Evolutionary conservation across 2,797 vertebrate genomes (phyloP), one percentile per base, ranked within the genome.

Genomic region (Buphagus erythrorhynchus): DNA sequence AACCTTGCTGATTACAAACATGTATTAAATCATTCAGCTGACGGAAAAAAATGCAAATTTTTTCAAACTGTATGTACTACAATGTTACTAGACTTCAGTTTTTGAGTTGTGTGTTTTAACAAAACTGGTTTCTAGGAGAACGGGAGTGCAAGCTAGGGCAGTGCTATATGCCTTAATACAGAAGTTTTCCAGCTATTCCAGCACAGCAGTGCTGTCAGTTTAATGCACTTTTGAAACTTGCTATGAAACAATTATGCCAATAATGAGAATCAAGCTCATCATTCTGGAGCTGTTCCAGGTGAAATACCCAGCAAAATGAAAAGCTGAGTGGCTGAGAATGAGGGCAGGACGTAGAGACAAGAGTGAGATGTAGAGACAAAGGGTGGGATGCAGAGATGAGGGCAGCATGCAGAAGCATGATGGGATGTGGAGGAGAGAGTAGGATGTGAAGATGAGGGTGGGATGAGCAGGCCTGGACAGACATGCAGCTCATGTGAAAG

Each of bases 1-100:
- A 71, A 17, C 31, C 76, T 91, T 94, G 40, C 61, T 94, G 62
- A 92, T 84, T 73, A 96, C 95, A 97, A 88, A 65, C 29, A 58
- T 69, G 68, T 88, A 88, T 80, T 94, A 79, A 88, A 65, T 77
- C 57, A 48, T 55, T 87, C 66, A 74, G 45, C 58, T 68, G 78
- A 74, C 75, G 63, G 63, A 4, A 72, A 86, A 95, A 83, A 81
- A 40, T 5, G 15, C 72, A 61, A 42, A 83, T 92, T 87, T 69
- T 18, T 43, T 85, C 18, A 46, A 79, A 69, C 79, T 73, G 76
- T 26, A 20, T 55, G 35, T 77, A 66, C 33, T 38, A 48, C 1
- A 7, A 67, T 83, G 43, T 38, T 82, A 86, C 58, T 74, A 55
- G 35, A 28, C 28, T 85, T 88, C 62, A 31, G n/a, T 65, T 74